phyloP scores from a whole-genome alignment of 1,140 invertebrate species.

The Drosophila persimilis region DNA sequence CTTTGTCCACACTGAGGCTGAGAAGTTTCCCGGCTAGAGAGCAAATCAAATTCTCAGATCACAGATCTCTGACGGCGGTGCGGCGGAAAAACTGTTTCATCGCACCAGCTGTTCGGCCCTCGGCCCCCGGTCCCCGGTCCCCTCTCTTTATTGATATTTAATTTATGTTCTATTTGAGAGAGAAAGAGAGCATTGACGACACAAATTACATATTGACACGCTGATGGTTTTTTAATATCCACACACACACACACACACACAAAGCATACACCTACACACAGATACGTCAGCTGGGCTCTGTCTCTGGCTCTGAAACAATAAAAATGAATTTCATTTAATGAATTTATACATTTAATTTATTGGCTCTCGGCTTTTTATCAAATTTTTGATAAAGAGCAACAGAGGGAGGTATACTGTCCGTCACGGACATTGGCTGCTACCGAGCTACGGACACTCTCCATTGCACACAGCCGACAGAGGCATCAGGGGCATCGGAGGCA shows the following conservation, averaged over 20 bases:
- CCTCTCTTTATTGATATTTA: slow-evolving; percentile 73
- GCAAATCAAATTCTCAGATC: slow-evolving; percentile 54
- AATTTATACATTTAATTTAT: slow-evolving; percentile 82
- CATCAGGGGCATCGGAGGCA: slow-evolving; percentile 1
- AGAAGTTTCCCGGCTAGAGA: slow-evolving; percentile 45
- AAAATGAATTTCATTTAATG: slow-evolving; percentile 77
- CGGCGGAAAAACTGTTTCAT: slow-evolving; percentile 16
- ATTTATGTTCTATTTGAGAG: slow-evolving; percentile 73
- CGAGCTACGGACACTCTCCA: slow-evolving; percentile 49
- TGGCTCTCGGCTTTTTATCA: slow-evolving; percentile 74
- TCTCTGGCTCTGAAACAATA: slow-evolving; percentile 59
- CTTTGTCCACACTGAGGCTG: slow-evolving; percentile 49
- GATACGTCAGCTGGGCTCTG: slow-evolving; percentile 41
- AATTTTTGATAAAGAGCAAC: slow-evolving; percentile 69
- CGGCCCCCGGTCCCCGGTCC: background rate
- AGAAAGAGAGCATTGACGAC: slow-evolving; percentile 44
- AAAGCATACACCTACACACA: slow-evolving; percentile 4
- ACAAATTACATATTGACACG: slow-evolving; percentile 81
- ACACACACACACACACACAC: slow-evolving; percentile 43
- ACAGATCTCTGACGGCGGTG: background rate
- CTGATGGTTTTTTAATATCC: slow-evolving; percentile 80
- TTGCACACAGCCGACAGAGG: slow-evolving; percentile 49
- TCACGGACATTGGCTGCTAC: slow-evolving; percentile 25
- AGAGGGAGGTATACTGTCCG: background rate
- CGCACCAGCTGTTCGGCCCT: slow-evolving; percentile 11